phyloP scores from a whole-genome alignment of 2,888 invertebrate genomes.

The Melikaiella ostensackeni region DNA sequence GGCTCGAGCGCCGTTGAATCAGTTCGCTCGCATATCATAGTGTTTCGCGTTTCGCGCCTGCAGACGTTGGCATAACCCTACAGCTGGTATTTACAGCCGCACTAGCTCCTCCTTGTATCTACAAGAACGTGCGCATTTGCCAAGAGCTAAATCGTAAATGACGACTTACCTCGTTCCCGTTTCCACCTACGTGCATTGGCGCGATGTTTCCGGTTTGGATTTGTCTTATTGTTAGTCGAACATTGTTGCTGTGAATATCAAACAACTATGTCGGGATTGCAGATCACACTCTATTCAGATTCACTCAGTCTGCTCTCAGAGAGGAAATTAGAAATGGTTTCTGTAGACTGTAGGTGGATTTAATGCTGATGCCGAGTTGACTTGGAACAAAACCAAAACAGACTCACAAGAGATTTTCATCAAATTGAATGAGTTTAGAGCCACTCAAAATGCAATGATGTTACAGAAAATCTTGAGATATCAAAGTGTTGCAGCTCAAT shows the following conservation, averaged over 20 bases:
- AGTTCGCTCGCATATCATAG: slow-evolving; percentile 51
- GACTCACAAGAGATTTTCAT: neutral
- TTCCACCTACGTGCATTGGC: neutral
- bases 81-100: neutral
- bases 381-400: neutral
- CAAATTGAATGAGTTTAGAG: neutral
- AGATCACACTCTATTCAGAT: neutral
- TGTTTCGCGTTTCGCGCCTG: slow-evolving; percentile 46
- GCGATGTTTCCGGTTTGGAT: neutral
- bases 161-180: neutral
- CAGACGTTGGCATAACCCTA: slow-evolving; percentile 48
- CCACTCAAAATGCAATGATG: neutral
- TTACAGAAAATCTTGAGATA: too few species aligned
- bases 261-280: neutral
- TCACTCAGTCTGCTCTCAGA: neutral
- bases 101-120: neutral
- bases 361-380: neutral
- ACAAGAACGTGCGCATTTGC: neutral
- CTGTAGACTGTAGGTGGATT: neutral
- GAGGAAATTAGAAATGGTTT: neutral
- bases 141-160: slow-evolving; percentile 12
- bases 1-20: slow-evolving; percentile 54
- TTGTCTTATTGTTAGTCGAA: neutral
- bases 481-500: too few species aligned
- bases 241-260: neutral